These are phyloP conservation scores for Ptilonorhynchus violaceus DNA, from an alignment of 2,113 vertebrate species.

Conservation along the genomic window DNA sequence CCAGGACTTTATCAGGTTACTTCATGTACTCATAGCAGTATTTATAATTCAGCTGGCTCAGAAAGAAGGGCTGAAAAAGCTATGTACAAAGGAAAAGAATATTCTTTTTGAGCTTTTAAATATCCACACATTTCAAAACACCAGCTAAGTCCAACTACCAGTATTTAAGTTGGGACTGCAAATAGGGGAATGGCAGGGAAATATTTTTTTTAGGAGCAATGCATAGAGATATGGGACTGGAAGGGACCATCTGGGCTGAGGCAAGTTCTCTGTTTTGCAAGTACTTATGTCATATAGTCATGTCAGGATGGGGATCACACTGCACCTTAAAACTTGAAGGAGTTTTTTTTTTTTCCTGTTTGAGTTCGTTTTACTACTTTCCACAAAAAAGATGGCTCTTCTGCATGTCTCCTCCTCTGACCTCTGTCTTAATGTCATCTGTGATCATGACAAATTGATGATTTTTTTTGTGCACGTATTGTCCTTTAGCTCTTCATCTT, in stretches of 20 bases:
- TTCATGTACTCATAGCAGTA: not conserved
- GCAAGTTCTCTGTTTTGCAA: not conserved
- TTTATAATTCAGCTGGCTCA: not conserved
- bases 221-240: not conserved
- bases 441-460: not conserved
- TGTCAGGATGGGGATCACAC: not conserved
- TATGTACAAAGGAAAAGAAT: not conserved
- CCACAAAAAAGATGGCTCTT: not conserved
- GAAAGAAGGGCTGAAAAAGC: not conserved
- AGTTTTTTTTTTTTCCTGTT: not conserved
- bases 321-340: not conserved
- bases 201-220: not conserved
- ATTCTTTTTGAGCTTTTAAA: not conserved
- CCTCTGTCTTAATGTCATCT: not conserved
- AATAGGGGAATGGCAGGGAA: accelerated
- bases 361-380: not conserved
- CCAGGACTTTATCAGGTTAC: not conserved
- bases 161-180: not conserved
- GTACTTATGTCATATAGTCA: not conserved
- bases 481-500: not conserved
- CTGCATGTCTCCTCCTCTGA: not conserved
- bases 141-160: not conserved
- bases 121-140: not conserved
- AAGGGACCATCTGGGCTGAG: not conserved
- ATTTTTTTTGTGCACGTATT: not conserved